Evolutionary conservation across 2,113 vertebrate species (phyloP), one percentile per base, ranked within the genome.

Genomic region (Upupa epops): DNA sequence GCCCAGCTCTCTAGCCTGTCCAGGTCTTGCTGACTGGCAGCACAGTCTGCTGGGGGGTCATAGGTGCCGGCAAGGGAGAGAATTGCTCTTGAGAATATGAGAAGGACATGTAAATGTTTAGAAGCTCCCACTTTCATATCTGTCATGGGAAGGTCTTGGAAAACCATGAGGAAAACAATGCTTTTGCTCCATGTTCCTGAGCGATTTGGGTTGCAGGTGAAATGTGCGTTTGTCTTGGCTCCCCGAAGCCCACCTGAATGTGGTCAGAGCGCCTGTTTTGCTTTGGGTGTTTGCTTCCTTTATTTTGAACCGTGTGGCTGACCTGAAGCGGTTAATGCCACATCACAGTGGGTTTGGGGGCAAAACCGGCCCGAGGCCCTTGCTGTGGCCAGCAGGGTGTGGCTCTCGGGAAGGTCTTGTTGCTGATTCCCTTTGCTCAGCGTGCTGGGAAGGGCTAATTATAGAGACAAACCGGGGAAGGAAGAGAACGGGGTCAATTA

Each of bases 391-490:
- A 46, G 63, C 74, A 96, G 95, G 96, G 97, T 96, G 96, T 68
- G 93, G 96, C 89, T 96, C 89, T 96, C 73, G 3, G 71, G 86
- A 94, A 56, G 94, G 90, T 76, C 89, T 80, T 79, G 73, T 73
- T 96, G 94, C 96, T 94, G 92, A 93, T 96, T 96, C 86, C 83
- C 90, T 94, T 95, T 18, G 31, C 65, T 90, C 54, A 87, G 87
- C 91, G 78, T 96, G 83, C 92, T 95, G 94, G 93, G 91, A 96
- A 86, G 83, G 58, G 83, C 96, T 97, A 97, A 97, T 97, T 97
- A 98, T 92, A 97, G 97, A 96, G 85, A 87, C 83, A 96, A 93
- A 96, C 91, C 89, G 88, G 95, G 96, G 90, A 97, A 97, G 94
- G 96, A 96, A 95, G 94, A 96, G 97, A 96, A 95, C 51, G 36